phyloP scores from a whole-genome alignment of 2,888 invertebrate species.

The Cryptocheilus praepositus region DNA sequence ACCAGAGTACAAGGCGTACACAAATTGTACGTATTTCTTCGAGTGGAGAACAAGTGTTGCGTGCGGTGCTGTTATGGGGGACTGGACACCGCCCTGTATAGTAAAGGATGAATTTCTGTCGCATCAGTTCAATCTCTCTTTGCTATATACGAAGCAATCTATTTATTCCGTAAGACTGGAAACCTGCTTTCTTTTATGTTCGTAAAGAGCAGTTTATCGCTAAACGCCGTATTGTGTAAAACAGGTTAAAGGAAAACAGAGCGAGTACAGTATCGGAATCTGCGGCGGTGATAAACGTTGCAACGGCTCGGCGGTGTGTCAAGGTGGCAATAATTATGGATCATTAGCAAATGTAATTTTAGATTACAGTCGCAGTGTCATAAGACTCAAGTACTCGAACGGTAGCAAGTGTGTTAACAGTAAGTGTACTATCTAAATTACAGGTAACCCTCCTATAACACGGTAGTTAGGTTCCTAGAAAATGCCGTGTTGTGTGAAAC shows the following conservation, averaged over 20 bases:
- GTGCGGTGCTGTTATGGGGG: constrained; percentile 56
- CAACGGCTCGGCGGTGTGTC: constrained; percentile 61
- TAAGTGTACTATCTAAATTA: constrained; percentile 36
- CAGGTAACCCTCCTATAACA: too few relatives aligned
- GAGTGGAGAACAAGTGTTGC: constrained; percentile 64
- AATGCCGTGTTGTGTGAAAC: too few relatives aligned
- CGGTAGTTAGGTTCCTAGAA: too few relatives aligned
- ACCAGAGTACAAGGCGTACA: constrained; percentile 56
- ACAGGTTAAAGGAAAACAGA: constrained; percentile 50
- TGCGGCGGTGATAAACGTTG: constrained; percentile 57
- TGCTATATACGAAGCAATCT: constrained; percentile 39
- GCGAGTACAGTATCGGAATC: constrained; percentile 57
- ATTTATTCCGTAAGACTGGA: constrained; percentile 52
- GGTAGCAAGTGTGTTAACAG: constrained; percentile 58
- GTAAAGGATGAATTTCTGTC: constrained; percentile 55
- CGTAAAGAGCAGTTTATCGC: too few relatives aligned
- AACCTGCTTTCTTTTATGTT: too few relatives aligned
- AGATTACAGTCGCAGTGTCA: constrained; percentile 56
- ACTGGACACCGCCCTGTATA: constrained; percentile 55
- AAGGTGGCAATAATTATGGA: constrained; percentile 57
- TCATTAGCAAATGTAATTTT: constrained; percentile 54
- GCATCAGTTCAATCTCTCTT: constrained; percentile 56
- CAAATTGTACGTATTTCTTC: constrained; percentile 62
- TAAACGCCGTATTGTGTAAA: background rate
- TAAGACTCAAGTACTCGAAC: constrained; percentile 57